Base-by-base conservation (phyloP, 2,888 invertebrate species). In the Schizaphis graminum region DNA sequence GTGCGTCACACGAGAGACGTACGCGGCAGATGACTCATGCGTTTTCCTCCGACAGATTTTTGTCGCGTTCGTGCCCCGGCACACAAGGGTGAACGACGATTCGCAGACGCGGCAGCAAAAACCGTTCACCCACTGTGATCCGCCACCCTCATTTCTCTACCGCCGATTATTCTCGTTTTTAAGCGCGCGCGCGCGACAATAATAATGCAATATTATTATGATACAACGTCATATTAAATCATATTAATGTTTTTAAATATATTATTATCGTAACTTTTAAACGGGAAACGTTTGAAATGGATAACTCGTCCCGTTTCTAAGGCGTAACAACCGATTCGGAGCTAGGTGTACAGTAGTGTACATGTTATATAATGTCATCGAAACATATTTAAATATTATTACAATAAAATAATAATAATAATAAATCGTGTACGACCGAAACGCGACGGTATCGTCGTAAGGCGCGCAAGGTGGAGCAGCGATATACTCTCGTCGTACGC, bases 1-100 rank as follows among this genome's bases (percentile, higher is more conserved):
- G 87, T 88, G 87, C 87, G 87, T 88, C 87, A 88, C 53, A 53
- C 16, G 49, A 49, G 87, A 49, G 87, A 88, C n/a, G 87, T 86
- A 49, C 87, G 87, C 44, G 28, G 87, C 87, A 21, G n/a, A 88
- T 88, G 87, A 88, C 87, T 88, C 87, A 88, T 88, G 3, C 8
- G n/a, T 88, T 49, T 35, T 88, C n/a, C n/a, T 88, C n/a, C 49
- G 85, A 85, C 85, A 44, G 85, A 85, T 88, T 88, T 41, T 49
- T 86, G 86, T 47, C 28, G 47, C 86, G 47, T 88, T 88, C 21
- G 49, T 77, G 7, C 26, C 35, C 77, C 35, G 8, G 35, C 21
- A 16, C 53, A 3, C 53, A 35, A 49, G 49, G 87, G 49, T n/a
- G 53, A n/a, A 5, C 86, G 16, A 13, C 28, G 28, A 77, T 77